A percentile compares a stretch with the other conserved stretches of the same genome.
These are phyloP conservation scores for Zingel zingel DNA, from an alignment of 2,113 vertebrate species.

Conservation along the genomic window DNA sequence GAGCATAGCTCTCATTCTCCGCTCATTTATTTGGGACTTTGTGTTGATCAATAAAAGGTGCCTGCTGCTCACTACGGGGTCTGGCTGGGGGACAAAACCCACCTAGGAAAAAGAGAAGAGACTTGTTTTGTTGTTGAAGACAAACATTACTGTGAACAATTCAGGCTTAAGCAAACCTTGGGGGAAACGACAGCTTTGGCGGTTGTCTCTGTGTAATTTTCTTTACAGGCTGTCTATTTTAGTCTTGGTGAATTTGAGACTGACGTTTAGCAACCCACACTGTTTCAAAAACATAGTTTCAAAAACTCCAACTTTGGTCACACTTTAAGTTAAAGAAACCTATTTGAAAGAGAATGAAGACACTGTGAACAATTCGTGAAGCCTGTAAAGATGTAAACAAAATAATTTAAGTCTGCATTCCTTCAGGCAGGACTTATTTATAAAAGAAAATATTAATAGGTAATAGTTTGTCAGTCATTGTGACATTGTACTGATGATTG, in stretches of 20 bases:
- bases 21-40: conserved; percentile 88
- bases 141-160: conserved; percentile 77
- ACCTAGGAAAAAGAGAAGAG: conserved; percentile 69
- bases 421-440: background rate
- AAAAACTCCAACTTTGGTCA: conserved; percentile 49
- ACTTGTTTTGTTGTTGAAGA: conserved; percentile 78
- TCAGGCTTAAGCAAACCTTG: conserved; percentile 72
- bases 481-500: background rate
- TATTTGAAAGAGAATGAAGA: conserved; percentile 7
- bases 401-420: background rate
- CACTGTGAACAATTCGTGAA: background rate
- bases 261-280: conserved; percentile 56
- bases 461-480: background rate
- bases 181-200: conserved; percentile 68
- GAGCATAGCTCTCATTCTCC: conserved; percentile 87
- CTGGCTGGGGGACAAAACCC: conserved; percentile 66
- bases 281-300: conserved; percentile 48
- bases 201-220: conserved; percentile 71
- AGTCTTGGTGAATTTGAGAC: conserved; percentile 54
- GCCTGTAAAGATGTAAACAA: background rate
- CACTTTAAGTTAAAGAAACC: conserved; percentile 34
- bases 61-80: conserved; percentile 84
- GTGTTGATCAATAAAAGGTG: conserved; percentile 90
- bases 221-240: conserved; percentile 69
- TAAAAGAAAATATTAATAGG: background rate